These are phyloP conservation scores for Noctua janthina DNA, from an alignment of 2,888 invertebrate genomes.

Conservation along the genomic window DNA sequence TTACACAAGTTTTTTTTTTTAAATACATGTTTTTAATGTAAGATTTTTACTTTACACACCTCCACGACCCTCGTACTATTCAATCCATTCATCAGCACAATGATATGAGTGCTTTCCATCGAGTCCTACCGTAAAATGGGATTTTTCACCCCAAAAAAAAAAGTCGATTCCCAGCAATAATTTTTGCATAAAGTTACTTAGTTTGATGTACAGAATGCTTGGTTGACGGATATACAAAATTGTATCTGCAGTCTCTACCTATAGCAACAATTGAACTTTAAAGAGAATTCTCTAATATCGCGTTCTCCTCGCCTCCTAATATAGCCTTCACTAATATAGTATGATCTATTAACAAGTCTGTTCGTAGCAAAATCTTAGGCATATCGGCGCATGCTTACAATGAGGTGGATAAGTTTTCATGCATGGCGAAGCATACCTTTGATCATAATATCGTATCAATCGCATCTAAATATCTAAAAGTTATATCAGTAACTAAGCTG, in stretches of 20 bases:
- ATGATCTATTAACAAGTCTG: neutral
- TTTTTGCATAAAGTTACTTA: too few species aligned
- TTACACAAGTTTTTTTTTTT: too few species aligned
- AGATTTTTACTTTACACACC: too few species aligned
- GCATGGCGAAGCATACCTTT: slow-evolving; percentile 20
- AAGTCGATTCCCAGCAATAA: too few species aligned
- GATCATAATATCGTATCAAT: slow-evolving; percentile 33
- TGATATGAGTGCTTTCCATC: too few species aligned
- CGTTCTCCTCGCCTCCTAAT: too few species aligned
- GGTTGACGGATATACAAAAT: neutral
- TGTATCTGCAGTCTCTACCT: neutral
- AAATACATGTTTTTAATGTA: too few species aligned
- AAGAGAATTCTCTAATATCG: neutral
- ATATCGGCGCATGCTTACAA: neutral
- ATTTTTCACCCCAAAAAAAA: too few species aligned
- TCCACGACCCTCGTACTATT: too few species aligned
- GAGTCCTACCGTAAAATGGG: too few species aligned
- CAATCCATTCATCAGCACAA: too few species aligned
- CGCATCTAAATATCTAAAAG: slow-evolving; percentile 4
- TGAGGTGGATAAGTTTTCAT: slow-evolving; percentile 8
- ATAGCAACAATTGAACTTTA: neutral
- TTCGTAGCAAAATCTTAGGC: slow-evolving; percentile 11
- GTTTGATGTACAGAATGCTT: too few species aligned
- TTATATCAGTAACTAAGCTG: neutral
- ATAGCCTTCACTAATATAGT: neutral